Conservation (phyloP, 2,888 invertebrate species). For the Ernsta delagoae region DNA sequence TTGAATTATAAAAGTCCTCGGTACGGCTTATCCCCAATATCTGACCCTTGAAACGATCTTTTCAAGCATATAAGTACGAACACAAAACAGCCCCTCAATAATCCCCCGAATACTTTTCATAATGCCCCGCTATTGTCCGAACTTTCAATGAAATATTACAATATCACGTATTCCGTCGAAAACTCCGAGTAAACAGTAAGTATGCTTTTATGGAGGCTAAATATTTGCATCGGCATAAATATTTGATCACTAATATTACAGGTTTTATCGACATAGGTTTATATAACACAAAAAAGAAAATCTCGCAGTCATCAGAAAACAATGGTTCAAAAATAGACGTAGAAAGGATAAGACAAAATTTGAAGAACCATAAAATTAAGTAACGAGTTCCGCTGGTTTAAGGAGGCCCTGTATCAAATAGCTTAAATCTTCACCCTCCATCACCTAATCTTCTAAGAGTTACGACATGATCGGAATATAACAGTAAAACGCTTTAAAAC, state of each 20-base stretch:
- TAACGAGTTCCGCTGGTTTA: no score
- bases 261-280: not conserved
- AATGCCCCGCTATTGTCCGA: slow-evolving; percentile 21
- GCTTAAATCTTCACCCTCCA: no score
- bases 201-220: slow-evolving; percentile 12
- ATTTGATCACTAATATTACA: not conserved
- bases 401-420: no score
- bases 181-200: not conserved
- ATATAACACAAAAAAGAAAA: not conserved
- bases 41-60: slow-evolving; percentile 20
- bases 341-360: no score
- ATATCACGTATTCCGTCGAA: slow-evolving; percentile 20
- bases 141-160: slow-evolving; percentile 17
- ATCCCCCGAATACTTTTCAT: slow-evolving; percentile 16
- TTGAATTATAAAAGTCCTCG: not conserved
- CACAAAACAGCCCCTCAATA: slow-evolving; percentile 23
- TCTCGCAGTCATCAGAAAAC: no score
- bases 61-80: slow-evolving; percentile 29
- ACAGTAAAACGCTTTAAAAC: not conserved
- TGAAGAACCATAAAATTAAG: no score
- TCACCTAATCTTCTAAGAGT: no score
- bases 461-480: no score
- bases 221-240: slow-evolving; percentile 9
- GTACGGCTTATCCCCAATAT: not conserved
- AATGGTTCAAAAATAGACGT: no score